phyloP scores from a whole-genome alignment of 2,113 vertebrate species.

The Heloderma charlesbogerti region DNA sequence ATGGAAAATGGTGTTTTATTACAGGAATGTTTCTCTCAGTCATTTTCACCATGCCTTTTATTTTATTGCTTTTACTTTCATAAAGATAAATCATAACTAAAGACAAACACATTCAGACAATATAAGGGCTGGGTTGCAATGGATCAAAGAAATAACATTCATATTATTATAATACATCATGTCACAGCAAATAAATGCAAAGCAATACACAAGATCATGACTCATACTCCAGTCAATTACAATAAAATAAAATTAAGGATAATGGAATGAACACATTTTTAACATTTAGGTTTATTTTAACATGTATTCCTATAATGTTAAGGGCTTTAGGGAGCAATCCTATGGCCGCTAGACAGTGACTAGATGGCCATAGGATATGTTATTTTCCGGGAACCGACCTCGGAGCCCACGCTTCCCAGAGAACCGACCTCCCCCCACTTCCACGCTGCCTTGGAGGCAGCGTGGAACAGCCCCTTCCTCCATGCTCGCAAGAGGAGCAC shows the following conservation, averaged over 20 bases:
- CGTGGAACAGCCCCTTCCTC: too few species aligned
- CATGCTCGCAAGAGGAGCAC: too few species aligned
- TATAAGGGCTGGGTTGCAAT: background rate
- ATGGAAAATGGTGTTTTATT: background rate
- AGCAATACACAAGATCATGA: conserved; percentile 2
- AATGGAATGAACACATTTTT: conserved; percentile 13
- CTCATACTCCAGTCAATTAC: conserved; percentile 12
- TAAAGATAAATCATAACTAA: background rate
- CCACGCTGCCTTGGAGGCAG: too few species aligned
- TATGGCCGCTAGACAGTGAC: too few species aligned
- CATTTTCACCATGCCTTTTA: background rate
- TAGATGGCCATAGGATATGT: too few species aligned
- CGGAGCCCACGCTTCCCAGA: too few species aligned
- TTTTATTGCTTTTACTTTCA: background rate
- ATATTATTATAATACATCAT: conserved; percentile 11
- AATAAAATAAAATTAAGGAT: conserved; percentile 12
- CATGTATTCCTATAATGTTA: background rate
- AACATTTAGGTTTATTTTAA: conserved; percentile 8
- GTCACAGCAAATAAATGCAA: conserved; percentile 1
- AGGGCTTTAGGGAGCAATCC: too few species aligned
- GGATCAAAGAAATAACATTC: background rate
- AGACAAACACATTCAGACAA: background rate
- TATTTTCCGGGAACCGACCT: too few species aligned
- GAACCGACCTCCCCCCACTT: too few species aligned
- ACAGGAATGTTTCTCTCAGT: background rate